Conservation (phyloP, 2,888 invertebrate genomes). For the Ormyrus nitidulus region DNA sequence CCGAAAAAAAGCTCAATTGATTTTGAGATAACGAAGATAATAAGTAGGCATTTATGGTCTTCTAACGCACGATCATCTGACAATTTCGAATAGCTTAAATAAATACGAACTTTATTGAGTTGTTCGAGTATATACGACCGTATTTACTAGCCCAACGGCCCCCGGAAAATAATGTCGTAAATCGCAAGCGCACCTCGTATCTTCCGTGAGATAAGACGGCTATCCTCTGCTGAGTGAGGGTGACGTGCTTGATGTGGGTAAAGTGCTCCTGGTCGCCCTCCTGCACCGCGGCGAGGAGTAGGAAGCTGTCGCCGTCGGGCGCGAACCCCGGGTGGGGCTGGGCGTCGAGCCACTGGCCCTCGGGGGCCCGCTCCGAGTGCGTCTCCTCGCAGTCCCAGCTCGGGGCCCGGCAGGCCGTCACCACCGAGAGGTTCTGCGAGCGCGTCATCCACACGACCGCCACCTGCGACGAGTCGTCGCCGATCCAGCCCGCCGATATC, state of each 20-base stretch:
- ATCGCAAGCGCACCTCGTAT: slow-evolving; percentile 81
- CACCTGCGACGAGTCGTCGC: slow-evolving; percentile 85
- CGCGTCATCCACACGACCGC: slow-evolving; percentile 95
- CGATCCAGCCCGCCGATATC: slow-evolving; percentile 94
- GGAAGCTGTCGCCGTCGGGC: slow-evolving; percentile 89
- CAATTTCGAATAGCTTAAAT: too few relatives aligned
- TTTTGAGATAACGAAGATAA: too few relatives aligned
- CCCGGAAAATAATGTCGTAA: neutral
- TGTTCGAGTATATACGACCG: too few relatives aligned
- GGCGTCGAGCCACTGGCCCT: slow-evolving; percentile 90
- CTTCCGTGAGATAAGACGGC: slow-evolving; percentile 91
- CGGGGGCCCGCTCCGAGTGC: slow-evolving; percentile 89
- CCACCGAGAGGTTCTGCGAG: slow-evolving; percentile 92
- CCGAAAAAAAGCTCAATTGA: too few relatives aligned
- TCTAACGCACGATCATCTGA: too few relatives aligned
- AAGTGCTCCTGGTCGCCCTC: slow-evolving; percentile 90
- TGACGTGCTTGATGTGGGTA: slow-evolving; percentile 92
- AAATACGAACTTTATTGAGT: too few relatives aligned
- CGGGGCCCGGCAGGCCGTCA: slow-evolving; percentile 89
- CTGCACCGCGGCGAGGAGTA: slow-evolving; percentile 88
- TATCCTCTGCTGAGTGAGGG: slow-evolving; percentile 87
- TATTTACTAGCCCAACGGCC: too few relatives aligned
- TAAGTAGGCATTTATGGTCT: too few relatives aligned
- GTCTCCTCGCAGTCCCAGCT: slow-evolving; percentile 91
- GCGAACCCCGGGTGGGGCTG: slow-evolving; percentile 90